Conservation (phyloP, 2,888 invertebrate genomes). For the Epinotia brunnichana region DNA sequence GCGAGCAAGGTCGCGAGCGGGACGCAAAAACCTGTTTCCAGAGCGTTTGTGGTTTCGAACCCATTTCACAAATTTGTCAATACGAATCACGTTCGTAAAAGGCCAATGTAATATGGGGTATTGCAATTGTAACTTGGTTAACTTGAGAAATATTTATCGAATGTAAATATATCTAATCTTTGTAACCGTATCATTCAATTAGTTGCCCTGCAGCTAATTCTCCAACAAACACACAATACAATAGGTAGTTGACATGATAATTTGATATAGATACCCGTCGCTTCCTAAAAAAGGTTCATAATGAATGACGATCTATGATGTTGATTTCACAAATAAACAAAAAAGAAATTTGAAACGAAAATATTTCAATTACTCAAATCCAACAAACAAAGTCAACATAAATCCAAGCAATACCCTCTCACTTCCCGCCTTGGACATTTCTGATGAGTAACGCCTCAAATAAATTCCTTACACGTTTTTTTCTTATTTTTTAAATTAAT, state of each 20-base stretch:
- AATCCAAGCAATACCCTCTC: slow-evolving; percentile 22
- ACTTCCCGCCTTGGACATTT: slow-evolving; percentile 14
- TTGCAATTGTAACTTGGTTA: neutral
- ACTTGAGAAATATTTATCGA: no score
- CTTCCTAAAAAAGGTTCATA: no score
- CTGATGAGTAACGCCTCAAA: slow-evolving; percentile 28
- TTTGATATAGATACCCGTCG: no score
- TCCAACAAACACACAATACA: no score
- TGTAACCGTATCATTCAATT: no score
- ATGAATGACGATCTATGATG: neutral
- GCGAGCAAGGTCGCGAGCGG: slow-evolving; percentile 40
- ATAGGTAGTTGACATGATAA: no score
- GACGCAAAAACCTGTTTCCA: slow-evolving; percentile 38
- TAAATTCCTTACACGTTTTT: slow-evolving; percentile 24
- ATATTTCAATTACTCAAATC: slow-evolving; percentile 12
- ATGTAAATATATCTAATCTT: no score
- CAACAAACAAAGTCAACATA: slow-evolving; percentile 14
- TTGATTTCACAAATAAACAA: neutral
- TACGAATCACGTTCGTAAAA: neutral
- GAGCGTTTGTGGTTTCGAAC: slow-evolving; percentile 20
- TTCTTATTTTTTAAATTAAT: slow-evolving; percentile 33
- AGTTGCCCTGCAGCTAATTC: no score
- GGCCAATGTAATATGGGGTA: neutral
- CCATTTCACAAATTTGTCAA: slow-evolving; percentile 26
- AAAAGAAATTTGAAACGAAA: neutral